Conservation (phyloP, 2,888 invertebrate genomes). For the Catocala nupta region DNA sequence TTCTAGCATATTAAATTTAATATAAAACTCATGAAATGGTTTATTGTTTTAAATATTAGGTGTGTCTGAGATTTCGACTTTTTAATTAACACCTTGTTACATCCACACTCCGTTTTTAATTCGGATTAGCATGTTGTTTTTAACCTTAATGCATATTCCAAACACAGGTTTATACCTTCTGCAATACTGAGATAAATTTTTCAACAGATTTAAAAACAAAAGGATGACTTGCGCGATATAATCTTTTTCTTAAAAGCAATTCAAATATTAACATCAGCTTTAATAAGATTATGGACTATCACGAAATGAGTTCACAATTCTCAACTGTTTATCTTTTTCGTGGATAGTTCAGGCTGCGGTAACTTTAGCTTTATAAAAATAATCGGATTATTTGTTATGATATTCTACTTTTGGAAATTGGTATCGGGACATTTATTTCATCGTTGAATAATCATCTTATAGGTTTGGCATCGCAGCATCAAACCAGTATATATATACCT, state of each 20-base stretch:
- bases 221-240: slow-evolving; percentile 2
- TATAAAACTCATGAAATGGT: not conserved
- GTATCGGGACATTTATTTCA: too few species aligned
- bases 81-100: slow-evolving; percentile 17
- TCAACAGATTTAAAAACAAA: slow-evolving; percentile 5
- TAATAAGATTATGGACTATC: slow-evolving; percentile 35
- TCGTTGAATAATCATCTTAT: too few species aligned
- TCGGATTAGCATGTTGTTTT: slow-evolving; percentile 13
- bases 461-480: too few species aligned
- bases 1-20: not conserved
- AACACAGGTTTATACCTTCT: slow-evolving; percentile 1
- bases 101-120: slow-evolving; percentile 15
- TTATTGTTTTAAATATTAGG: slow-evolving; percentile 12
- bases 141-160: slow-evolving; percentile 10
- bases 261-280: slow-evolving; percentile 34
- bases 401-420: not conserved
- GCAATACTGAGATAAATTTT: slow-evolving; percentile 7
- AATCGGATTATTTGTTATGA: too few species aligned
- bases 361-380: not conserved
- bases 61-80: slow-evolving; percentile 13
- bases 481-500: too few species aligned
- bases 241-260: slow-evolving; percentile 30
- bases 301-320: slow-evolving; percentile 21
- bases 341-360: slow-evolving; percentile 10
- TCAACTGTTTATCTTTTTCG: slow-evolving; percentile 29